These are phyloP conservation scores for Limnodromus scolopaceus DNA, from an alignment of 2,797 vertebrate species.

Conservation along the genomic window DNA sequence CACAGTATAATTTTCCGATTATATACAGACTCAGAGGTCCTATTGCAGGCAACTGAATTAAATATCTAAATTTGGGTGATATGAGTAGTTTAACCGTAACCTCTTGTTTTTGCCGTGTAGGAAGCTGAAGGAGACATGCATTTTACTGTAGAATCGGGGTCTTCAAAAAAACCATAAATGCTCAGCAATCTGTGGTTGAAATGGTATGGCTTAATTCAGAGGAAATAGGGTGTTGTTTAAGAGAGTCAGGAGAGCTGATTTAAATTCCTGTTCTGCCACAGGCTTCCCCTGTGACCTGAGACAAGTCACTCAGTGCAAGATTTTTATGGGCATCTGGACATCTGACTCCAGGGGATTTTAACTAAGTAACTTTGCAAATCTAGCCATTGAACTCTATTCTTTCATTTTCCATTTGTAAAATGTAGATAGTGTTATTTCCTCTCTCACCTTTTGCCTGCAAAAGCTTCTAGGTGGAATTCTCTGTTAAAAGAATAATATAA, in stretches of 20 bases:
- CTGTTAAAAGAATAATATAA: background rate
- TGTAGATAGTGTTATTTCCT: background rate
- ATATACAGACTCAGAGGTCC: background rate
- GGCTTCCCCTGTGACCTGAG: background rate
- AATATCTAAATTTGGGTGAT: background rate
- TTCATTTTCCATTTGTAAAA: conserved; percentile 12
- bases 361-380: background rate
- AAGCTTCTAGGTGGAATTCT: background rate
- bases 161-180: conserved; percentile 19
- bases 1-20: background rate
- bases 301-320: background rate
- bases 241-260: background rate
- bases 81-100: background rate
- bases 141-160: background rate
- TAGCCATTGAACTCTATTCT: background rate
- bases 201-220: background rate
- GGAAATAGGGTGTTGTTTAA: background rate
- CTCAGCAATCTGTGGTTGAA: background rate
- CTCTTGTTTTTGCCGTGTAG: background rate
- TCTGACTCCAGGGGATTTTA: background rate
- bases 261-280: conserved; percentile 32
- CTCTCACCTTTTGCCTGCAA: background rate
- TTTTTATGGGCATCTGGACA: conserved; percentile 23
- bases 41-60: background rate
- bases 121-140: background rate